Evolutionary conservation across 2,113 vertebrate genomes (phyloP).

Genomic region (Cololabis saira): DNA sequence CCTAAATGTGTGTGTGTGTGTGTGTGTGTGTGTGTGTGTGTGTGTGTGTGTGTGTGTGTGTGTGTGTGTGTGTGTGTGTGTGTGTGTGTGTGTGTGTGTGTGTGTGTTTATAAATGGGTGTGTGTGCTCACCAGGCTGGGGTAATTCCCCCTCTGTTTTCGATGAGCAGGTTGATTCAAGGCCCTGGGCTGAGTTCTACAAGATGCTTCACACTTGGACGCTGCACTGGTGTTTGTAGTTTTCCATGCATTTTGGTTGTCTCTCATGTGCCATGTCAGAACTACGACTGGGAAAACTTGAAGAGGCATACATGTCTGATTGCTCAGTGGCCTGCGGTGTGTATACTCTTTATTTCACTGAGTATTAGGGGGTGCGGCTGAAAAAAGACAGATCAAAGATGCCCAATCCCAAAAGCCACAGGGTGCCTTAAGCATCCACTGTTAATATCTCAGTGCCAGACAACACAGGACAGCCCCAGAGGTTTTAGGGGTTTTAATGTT

Average conservation of each 20-base stretch:
- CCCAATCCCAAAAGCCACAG: neutral
- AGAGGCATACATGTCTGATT: neutral
- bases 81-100: no score
- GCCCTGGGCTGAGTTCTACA: slow-evolving; percentile 42
- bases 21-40: no score
- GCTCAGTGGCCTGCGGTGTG: slow-evolving; percentile 1
- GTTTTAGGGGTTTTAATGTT: no score
- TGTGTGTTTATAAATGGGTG: slow-evolving; percentile 23
- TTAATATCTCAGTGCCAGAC: neutral
- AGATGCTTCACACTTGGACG: slow-evolving; percentile 61
- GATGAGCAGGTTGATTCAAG: slow-evolving; percentile 64
- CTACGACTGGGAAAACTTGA: neutral
- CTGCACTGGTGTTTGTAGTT: slow-evolving; percentile 56
- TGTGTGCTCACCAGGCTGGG: slow-evolving; percentile 19
- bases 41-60: no score
- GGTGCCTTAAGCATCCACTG: neutral
- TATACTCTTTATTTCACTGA: neutral
- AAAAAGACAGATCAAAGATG: neutral
- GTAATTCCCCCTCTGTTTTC: slow-evolving; percentile 63
- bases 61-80: no score
- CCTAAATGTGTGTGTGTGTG: slow-evolving; percentile 33
- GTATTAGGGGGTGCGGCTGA: neutral
- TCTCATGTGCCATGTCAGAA: slow-evolving; percentile 22
- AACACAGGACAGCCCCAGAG: no score
- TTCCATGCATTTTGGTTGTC: slow-evolving; percentile 51